Conservation (phyloP, 2,888 invertebrate species). For the Caenorhabditis uteleia region DNA sequence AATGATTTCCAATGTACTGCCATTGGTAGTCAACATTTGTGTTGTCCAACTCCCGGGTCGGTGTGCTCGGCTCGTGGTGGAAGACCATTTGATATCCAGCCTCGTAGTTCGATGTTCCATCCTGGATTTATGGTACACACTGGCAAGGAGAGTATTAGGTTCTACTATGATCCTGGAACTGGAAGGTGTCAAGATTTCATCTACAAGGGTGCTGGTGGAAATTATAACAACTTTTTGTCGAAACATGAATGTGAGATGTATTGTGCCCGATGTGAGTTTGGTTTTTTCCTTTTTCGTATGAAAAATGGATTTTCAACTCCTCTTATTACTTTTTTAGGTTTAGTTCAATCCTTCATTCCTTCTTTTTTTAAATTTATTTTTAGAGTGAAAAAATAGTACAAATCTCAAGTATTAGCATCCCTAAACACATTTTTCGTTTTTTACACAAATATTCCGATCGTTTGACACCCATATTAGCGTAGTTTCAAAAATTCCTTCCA, state of each 20-base stretch:
- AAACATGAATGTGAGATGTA: slow-evolving; percentile 59
- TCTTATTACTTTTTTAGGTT: no score
- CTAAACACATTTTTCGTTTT: no score
- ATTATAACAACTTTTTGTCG: slow-evolving; percentile 61
- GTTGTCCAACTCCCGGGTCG: slow-evolving; percentile 55
- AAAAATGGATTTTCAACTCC: no score
- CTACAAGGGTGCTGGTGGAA: slow-evolving; percentile 59
- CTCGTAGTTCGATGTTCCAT: slow-evolving; percentile 47
- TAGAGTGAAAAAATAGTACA: no score
- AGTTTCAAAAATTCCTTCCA: no score
- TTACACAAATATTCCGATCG: no score
- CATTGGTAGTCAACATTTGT: slow-evolving; percentile 56
- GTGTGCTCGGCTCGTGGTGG: slow-evolving; percentile 54
- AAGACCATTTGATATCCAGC: slow-evolving; percentile 51
- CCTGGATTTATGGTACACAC: slow-evolving; percentile 47
- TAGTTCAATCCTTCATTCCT: no score
- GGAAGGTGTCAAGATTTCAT: slow-evolving; percentile 52
- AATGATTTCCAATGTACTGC: slow-evolving; percentile 57
- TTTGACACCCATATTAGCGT: no score
- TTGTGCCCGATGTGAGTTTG: slow-evolving; percentile 47
- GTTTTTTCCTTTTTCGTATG: neutral
- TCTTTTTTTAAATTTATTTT: no score
- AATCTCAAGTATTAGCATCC: no score
- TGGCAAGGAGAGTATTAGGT: slow-evolving; percentile 51
- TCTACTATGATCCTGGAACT: slow-evolving; percentile 53